These are phyloP conservation scores for Anguilla anguilla DNA, from an alignment of 2,797 vertebrate species.

Conservation along the genomic window DNA sequence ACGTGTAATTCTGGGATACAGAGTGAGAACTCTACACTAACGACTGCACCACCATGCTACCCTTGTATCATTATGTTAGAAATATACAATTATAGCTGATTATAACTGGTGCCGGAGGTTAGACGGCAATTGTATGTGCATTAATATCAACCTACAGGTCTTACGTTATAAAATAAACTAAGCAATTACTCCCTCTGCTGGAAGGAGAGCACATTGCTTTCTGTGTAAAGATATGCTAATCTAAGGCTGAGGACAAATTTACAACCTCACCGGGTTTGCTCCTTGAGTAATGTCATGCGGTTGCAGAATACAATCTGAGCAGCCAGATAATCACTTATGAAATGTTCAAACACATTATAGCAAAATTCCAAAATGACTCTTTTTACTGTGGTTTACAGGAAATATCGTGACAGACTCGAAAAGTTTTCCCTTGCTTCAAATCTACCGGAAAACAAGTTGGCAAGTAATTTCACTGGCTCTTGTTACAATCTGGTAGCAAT, in stretches of 20 bases:
- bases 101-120: too few relatives aligned
- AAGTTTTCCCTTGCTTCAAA: neutral
- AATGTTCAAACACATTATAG: neutral
- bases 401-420: neutral
- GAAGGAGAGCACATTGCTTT: neutral
- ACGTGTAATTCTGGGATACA: neutral
- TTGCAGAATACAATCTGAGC: neutral
- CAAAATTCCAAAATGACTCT: neutral
- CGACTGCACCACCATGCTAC: too few relatives aligned
- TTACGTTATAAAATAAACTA: neutral
- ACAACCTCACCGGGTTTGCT: neutral
- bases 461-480: neutral
- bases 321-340: neutral
- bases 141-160: neutral
- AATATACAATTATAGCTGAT: too few relatives aligned
- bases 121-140: too few relatives aligned
- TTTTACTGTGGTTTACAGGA: neutral
- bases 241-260: neutral
- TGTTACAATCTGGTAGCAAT: neutral
- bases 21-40: neutral
- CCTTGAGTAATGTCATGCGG: neutral
- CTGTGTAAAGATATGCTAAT: neutral
- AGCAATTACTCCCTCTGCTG: constrained; percentile 52
- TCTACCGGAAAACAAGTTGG: neutral
- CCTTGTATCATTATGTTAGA: too few relatives aligned